A percentile compares a stretch with the other conserved stretches of the same genome.
Conservation (phyloP, 2,113 vertebrate species). For the Zapornia atra region DNA sequence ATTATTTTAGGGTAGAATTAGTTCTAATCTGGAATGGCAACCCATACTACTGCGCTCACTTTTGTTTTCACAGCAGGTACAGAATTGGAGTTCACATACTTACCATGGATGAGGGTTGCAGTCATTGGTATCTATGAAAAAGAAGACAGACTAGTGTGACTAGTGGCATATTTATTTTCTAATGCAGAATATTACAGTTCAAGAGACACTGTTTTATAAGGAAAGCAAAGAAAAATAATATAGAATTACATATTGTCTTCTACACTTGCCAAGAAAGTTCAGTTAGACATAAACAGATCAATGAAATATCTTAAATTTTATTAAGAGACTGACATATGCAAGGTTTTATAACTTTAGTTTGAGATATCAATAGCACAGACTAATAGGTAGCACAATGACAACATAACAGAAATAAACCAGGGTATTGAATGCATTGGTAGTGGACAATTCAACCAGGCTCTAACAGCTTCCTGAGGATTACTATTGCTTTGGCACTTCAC, state of each 20-base stretch:
- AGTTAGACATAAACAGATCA: background rate
- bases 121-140: conserved; percentile 87
- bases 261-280: background rate
- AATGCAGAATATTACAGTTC: background rate
- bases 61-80: background rate
- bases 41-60: background rate
- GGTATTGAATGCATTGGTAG: background rate
- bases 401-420: background rate
- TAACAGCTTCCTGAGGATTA: background rate
- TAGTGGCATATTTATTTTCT: background rate
- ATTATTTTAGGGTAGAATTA: background rate
- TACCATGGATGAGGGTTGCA: conserved; percentile 96
- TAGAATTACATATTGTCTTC: background rate
- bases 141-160: background rate
- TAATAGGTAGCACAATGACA: background rate
- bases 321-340: background rate
- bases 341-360: background rate
- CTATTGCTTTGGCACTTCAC: background rate
- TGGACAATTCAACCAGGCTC: background rate
- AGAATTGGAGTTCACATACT: conserved; percentile 38
- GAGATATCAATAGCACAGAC: background rate
- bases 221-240: background rate
- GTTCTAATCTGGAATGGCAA: background rate
- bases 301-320: background rate
- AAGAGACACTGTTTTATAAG: background rate